Evolutionary conservation across 1,140 invertebrate genomes (phyloP).

Genomic region (Diabrotica virgifera): DNA sequence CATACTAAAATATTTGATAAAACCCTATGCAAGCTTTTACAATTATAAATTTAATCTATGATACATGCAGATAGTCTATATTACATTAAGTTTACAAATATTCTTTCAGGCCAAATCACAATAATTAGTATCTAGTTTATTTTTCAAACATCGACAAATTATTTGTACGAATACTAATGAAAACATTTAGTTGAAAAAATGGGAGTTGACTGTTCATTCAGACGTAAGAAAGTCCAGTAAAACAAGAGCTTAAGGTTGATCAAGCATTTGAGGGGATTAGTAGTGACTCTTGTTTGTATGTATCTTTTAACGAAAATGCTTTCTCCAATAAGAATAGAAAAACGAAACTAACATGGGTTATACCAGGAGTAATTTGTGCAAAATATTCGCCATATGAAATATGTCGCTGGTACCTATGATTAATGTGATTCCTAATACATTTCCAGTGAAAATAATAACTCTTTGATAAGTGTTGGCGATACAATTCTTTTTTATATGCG

Average conservation of each 20-base stretch:
- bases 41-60: constrained; percentile 36
- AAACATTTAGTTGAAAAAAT: constrained; percentile 27
- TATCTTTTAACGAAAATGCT: no score
- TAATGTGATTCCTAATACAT: no score
- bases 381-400: no score
- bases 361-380: no score
- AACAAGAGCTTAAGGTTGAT: constrained; percentile 15
- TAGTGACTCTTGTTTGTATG: no score
- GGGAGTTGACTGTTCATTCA: neutral
- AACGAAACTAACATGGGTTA: no score
- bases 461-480: no score
- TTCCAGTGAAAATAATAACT: no score
- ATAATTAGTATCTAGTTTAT: constrained; percentile 30
- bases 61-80: constrained; percentile 40
- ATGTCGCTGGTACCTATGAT: no score
- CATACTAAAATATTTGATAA: constrained; percentile 42
- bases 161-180: constrained; percentile 20
- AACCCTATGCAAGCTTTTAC: constrained; percentile 42
- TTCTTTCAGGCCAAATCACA: constrained; percentile 40
- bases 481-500: no score
- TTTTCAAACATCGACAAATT: constrained; percentile 21
- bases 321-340: no score
- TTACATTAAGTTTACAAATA: constrained; percentile 40
- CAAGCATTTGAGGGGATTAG: no score
- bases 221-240: neutral